phyloP scores from a whole-genome alignment of 2,888 invertebrate genomes.

The Apocheima hispidaria region DNA sequence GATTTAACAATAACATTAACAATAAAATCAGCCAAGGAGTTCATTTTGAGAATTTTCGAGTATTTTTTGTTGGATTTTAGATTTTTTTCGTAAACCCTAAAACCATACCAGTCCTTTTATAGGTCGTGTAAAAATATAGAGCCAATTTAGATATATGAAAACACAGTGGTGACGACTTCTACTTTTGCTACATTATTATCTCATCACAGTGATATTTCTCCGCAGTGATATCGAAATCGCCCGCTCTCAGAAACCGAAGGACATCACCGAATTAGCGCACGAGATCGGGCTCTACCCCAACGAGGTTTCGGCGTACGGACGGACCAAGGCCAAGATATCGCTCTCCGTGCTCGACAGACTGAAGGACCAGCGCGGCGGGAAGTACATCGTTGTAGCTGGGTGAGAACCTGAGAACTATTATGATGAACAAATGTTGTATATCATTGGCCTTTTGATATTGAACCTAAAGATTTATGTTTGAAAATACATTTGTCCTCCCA shows the following conservation, averaged over 20 bases:
- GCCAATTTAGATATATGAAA: not conserved
- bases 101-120: no score
- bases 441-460: no score
- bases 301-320: slow-evolving; percentile 96
- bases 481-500: no score
- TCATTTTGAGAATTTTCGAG: no score
- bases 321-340: slow-evolving; percentile 97
- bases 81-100: no score
- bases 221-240: slow-evolving; percentile 95
- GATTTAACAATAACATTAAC: no score
- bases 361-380: slow-evolving; percentile 89
- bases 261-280: slow-evolving; percentile 90
- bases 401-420: no score
- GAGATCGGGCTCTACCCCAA: slow-evolving; percentile 93
- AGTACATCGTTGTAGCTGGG: slow-evolving; percentile 98
- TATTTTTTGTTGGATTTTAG: no score
- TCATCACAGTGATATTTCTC: slow-evolving; percentile 1
- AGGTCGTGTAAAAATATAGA: no score
- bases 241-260: slow-evolving; percentile 94
- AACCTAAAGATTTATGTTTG: no score
- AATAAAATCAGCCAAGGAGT: no score
- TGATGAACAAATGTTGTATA: no score
- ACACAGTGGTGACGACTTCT: not conserved
- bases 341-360: slow-evolving; percentile 93
- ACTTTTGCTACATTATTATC: not conserved